phyloP scores from a whole-genome alignment of 2,797 vertebrate species.

The Typhlichthys eigenmanni region DNA sequence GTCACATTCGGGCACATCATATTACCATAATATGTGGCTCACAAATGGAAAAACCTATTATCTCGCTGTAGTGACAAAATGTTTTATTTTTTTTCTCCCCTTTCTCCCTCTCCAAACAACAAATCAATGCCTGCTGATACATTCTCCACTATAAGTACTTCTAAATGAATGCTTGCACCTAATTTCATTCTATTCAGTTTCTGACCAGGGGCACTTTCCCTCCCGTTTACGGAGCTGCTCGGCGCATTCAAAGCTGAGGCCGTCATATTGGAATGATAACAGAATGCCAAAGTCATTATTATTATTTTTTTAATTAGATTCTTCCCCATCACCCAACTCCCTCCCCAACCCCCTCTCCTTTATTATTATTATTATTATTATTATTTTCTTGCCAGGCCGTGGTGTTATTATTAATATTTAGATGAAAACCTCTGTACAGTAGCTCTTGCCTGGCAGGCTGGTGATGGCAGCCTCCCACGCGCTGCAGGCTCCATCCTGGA shows the following conservation, averaged over 20 bases:
- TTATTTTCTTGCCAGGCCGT: conserved; percentile 33
- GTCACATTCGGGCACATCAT: conserved; percentile 53
- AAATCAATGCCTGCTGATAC: conserved; percentile 40
- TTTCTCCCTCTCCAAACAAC: conserved; percentile 24
- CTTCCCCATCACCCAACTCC: conserved; percentile 42
- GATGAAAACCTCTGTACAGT: conserved; percentile 56
- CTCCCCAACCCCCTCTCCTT: neutral
- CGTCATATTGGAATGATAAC: conserved; percentile 50
- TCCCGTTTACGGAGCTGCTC: conserved; percentile 34
- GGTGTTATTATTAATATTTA: conserved; percentile 71
- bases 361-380: conserved; percentile 2
- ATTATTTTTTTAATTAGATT: conserved; percentile 67
- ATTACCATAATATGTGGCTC: conserved; percentile 63
- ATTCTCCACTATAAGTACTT: conserved; percentile 46
- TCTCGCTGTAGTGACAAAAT: conserved; percentile 47
- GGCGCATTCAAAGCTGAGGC: conserved; percentile 30
- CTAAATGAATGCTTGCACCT: conserved; percentile 45
- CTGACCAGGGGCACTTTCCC: conserved; percentile 34
- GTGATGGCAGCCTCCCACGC: conserved; percentile 39
- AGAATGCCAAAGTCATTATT: conserved; percentile 56
- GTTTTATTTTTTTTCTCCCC: conserved; percentile 37
- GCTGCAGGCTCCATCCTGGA: conserved; percentile 7
- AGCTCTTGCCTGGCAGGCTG: conserved; percentile 53
- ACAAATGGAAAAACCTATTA: conserved; percentile 60
- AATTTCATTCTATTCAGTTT: conserved; percentile 32